A percentile compares a stretch with the other conserved stretches of the same genome.
These are phyloP conservation scores for Alviniconcha marisindica DNA, from an alignment of 1,140 invertebrate species.

Conservation along the genomic window DNA sequence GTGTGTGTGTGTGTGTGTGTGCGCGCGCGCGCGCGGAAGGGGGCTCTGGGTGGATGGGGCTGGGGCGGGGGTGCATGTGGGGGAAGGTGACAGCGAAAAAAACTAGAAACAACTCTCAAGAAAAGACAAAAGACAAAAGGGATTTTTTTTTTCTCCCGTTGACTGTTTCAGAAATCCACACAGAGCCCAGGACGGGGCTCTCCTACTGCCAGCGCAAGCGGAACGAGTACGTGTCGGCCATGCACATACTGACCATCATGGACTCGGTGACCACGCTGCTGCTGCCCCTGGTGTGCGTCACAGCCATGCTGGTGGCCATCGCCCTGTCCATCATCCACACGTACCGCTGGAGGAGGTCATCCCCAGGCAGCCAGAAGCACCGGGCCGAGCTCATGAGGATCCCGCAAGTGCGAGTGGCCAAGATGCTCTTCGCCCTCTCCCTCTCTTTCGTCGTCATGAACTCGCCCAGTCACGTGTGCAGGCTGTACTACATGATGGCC, in stretches of 20 bases:
- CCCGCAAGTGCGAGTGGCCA: constrained; percentile 59
- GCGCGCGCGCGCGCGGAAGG: too few relatives aligned
- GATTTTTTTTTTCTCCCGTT: too few relatives aligned
- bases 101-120: too few relatives aligned
- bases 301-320: constrained; percentile 54
- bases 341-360: constrained; percentile 35
- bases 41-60: too few relatives aligned
- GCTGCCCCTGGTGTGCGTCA: constrained; percentile 49
- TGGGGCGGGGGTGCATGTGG: too few relatives aligned
- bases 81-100: too few relatives aligned
- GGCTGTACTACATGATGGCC: constrained; percentile 49
- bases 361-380: constrained; percentile 28
- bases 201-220: constrained; percentile 38
- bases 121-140: too few relatives aligned
- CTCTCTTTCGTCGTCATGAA: constrained; percentile 56
- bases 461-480: constrained; percentile 53
- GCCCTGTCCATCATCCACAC: constrained; percentile 45
- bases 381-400: constrained; percentile 26
- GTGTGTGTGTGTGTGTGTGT: too few relatives aligned
- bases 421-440: constrained; percentile 61
- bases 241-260: constrained; percentile 48
- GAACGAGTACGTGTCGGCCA: constrained; percentile 27
- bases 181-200: neutral
- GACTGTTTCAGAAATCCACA: constrained; percentile 8
- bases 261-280: constrained; percentile 58